phyloP scores from a whole-genome alignment of 1,140 invertebrate species.

The Adoxophyes honmai region DNA sequence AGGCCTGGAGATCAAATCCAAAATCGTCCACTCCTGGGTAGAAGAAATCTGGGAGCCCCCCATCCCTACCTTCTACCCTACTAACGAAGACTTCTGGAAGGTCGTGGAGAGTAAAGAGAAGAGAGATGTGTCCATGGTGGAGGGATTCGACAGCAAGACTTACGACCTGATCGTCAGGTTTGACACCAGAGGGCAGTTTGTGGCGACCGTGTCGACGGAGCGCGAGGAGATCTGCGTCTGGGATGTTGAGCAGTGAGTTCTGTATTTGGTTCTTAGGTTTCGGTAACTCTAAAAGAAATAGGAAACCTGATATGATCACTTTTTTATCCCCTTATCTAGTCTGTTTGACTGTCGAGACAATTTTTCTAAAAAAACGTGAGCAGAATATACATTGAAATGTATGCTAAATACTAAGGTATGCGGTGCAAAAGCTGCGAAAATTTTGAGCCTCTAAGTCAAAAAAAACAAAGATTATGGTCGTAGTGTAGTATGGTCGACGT shows the following conservation, averaged over 20 bases:
- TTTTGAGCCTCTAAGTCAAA: too few species aligned
- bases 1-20: constrained; percentile 45
- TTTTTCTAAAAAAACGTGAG: too few species aligned
- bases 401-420: too few species aligned
- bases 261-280: too few species aligned
- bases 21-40: constrained; percentile 66
- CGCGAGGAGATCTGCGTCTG: constrained; percentile 88
- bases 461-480: too few species aligned
- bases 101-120: constrained; percentile 50
- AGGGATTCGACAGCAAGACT: constrained; percentile 64
- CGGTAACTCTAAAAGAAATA: too few species aligned
- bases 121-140: constrained; percentile 50
- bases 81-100: constrained; percentile 63
- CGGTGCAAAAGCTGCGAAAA: too few species aligned
- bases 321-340: too few species aligned
- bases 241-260: constrained; percentile 82
- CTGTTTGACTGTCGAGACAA: too few species aligned
- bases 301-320: too few species aligned
- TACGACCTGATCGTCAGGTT: constrained; percentile 79
- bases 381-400: too few species aligned
- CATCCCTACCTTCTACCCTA: constrained; percentile 74
- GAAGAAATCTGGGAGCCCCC: constrained; percentile 70
- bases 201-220: constrained; percentile 85
- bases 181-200: constrained; percentile 79
- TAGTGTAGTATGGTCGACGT: too few species aligned